Evolutionary conservation across 1,140 invertebrate genomes (phyloP).

Genomic region (Trachymyrmex septentrionalis): DNA sequence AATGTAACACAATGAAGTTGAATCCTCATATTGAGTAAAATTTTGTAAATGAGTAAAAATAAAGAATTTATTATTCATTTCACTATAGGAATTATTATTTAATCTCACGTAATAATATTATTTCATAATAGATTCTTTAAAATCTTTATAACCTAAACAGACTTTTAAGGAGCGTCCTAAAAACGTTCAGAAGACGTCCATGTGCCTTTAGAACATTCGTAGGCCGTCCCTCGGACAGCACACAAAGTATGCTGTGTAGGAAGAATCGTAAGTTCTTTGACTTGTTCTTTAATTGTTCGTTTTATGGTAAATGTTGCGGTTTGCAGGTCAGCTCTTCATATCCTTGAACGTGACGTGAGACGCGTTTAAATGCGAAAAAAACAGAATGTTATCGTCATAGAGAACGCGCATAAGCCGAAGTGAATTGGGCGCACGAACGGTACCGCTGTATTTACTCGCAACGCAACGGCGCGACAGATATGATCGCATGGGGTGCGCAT

Average conservation of each 20-base stretch:
- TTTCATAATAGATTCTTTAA: too few species aligned
- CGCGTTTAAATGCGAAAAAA: constrained; percentile 32
- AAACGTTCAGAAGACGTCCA: too few species aligned
- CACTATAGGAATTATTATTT: not conserved
- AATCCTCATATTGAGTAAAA: not conserved
- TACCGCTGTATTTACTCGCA: constrained; percentile 43
- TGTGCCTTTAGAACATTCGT: too few species aligned
- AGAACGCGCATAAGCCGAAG: constrained; percentile 7
- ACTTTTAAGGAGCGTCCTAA: too few species aligned
- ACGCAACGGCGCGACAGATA: constrained; percentile 5
- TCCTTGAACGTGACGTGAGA: not conserved
- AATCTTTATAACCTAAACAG: too few species aligned
- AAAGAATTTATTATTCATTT: not conserved
- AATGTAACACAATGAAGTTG: not conserved
- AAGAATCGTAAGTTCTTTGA: not conserved
- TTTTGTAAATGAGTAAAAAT: not conserved
- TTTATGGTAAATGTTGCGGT: not conserved
- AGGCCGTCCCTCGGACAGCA: too few species aligned
- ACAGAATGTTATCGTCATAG: constrained; percentile 16
- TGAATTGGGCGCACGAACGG: constrained; percentile 53
- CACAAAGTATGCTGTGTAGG: too few species aligned
- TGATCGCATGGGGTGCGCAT: not conserved
- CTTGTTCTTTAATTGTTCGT: not conserved
- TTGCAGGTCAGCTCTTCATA: not conserved
- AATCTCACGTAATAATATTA: too few species aligned